Conservation (phyloP, 2,113 vertebrate species). For the Psilopsiagon aymara region DNA sequence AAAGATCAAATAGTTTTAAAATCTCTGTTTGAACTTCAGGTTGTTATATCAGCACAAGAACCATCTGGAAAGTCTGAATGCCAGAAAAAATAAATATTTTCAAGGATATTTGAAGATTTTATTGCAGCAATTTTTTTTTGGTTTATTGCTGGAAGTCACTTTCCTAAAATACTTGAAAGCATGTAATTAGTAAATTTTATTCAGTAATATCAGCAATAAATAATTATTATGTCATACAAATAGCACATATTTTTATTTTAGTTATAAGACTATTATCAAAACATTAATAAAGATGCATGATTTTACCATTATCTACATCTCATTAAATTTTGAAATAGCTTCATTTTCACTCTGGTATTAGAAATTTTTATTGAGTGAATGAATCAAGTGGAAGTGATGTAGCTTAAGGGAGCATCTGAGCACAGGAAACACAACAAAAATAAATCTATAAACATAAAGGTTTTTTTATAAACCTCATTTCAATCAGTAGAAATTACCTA, state of each 20-base stretch:
- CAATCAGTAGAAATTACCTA: neutral
- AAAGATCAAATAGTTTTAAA: neutral
- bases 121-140: neutral
- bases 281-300: neutral
- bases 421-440: neutral
- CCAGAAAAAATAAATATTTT: neutral
- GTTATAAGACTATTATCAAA: neutral
- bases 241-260: neutral
- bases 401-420: neutral
- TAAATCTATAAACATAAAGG: neutral
- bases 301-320: neutral
- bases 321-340: neutral
- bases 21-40: neutral
- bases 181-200: neutral
- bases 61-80: neutral
- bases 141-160: neutral
- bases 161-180: neutral
- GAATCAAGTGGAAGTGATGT: neutral
- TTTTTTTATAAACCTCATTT: neutral
- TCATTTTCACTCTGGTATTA: neutral
- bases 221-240: neutral
- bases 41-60: neutral
- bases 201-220: neutral
- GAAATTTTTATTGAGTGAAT: neutral
- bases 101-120: neutral